Evolutionary conservation across 2,888 invertebrate species (phyloP), one percentile per base, ranked within the genome.

Genomic region (Brachylomia viminalis): DNA sequence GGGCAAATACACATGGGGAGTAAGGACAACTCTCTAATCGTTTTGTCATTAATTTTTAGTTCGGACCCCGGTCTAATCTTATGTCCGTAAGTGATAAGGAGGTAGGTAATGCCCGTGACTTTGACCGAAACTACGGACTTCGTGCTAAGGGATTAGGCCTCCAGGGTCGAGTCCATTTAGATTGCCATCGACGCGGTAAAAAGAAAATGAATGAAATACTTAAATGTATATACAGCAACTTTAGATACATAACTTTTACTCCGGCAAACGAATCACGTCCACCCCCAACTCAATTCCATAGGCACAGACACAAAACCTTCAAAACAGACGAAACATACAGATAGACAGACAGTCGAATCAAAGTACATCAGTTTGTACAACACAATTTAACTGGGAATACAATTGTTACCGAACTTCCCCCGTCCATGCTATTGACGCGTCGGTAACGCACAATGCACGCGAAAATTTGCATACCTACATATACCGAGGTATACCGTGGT

Each of bases 341-440:
- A 42, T 20, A 30, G 30, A 42, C 77, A 54, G 77, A 69, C 69
- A 61, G 52, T 56, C 73, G 47, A 86, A 86, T 88, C 88, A 87
- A 75, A 85, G 83, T 83, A 80, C 80, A 75, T 73, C 79, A 75
- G 84, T 83, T 81, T 84, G 80, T 80, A 85, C 90, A 93, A 92
- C 92, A 89, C 91, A 92, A 93, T 93, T 93, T 92, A 93, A 92
- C 93, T 89, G 80, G 86, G 81, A 89, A 91, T 88, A 91, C 92
- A 92, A 93, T 93, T 92, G 94, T 93, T 92, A 72, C 84, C 49
- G 59, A 86, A 81, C 80, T 91, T 90, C 90, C 91, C 90, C 83
- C 75, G 83, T 72, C 87, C 62, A 67, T 75, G 80, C 85, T 82
- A 90, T 91, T 90, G 91, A 90, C 89, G 91, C 88, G 89, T 79